A percentile compares a stretch with the other conserved stretches of the same genome.
These are phyloP conservation scores for Falco columbarius DNA, from an alignment of 2,797 vertebrate genomes.

Conservation along the genomic window DNA sequence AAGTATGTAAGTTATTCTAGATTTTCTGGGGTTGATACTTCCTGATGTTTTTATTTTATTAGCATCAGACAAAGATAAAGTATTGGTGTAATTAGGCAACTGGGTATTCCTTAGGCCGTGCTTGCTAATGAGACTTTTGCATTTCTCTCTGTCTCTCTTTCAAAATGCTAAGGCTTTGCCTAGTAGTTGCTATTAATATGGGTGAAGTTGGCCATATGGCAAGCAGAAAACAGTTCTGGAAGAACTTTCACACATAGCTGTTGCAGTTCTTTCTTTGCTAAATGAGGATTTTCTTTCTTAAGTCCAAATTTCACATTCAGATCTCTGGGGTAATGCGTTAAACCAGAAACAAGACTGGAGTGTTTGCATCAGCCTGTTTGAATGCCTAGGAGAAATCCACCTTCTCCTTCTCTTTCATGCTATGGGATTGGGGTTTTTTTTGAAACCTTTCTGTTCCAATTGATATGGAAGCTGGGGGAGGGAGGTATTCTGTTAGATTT, in stretches of 20 bases:
- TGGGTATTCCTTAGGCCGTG: neutral
- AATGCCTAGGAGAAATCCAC: conserved; percentile 69
- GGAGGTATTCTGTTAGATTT: neutral
- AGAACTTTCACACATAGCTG: conserved; percentile 74
- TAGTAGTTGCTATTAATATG: conserved; percentile 40
- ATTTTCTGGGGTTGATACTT: neutral
- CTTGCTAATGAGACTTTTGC: neutral
- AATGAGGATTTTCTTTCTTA: conserved; percentile 67
- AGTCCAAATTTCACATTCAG: conserved; percentile 71
- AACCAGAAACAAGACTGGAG: conserved; percentile 61
- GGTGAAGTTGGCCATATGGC: conserved; percentile 76
- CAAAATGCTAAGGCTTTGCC: conserved; percentile 43
- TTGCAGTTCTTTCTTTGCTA: conserved; percentile 68
- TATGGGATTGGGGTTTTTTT: neutral
- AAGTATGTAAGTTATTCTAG: neutral
- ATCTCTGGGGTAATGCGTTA: conserved; percentile 73
- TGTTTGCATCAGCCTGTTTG: conserved; percentile 58
- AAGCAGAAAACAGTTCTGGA: conserved; percentile 68
- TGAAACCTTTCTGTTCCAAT: neutral
- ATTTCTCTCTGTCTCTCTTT: neutral
- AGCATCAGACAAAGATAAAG: neutral
- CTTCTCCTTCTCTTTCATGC: conserved; percentile 45
- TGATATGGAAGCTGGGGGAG: neutral
- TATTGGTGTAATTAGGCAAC: neutral
- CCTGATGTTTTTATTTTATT: neutral